Percentiles rank a stretch among this genome's conserved stretches.
These are phyloP conservation scores for Anguilla obscura DNA, from an alignment of 2,797 vertebrate genomes.

Conservation along the genomic window DNA sequence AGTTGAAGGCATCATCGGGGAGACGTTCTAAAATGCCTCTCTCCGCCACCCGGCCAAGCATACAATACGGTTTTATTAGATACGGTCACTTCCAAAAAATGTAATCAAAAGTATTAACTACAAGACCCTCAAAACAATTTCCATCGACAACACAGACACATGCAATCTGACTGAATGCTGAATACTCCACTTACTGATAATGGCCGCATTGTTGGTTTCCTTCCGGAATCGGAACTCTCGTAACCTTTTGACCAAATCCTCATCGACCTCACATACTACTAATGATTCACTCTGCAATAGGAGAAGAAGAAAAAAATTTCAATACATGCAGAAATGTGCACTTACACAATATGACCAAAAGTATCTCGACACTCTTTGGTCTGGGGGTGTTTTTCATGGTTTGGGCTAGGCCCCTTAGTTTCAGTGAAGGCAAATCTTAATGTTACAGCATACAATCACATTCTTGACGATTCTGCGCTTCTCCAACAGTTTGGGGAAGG, in stretches of 20 bases:
- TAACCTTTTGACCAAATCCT: slow-evolving; percentile 72
- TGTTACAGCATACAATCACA: too few relatives aligned
- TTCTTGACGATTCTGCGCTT: too few relatives aligned
- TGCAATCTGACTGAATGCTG: background rate
- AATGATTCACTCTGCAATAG: slow-evolving; percentile 71
- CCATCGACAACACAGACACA: background rate
- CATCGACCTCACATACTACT: slow-evolving; percentile 77
- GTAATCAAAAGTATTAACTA: background rate
- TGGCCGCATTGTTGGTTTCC: slow-evolving; percentile 77
- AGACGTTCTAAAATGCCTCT: background rate
- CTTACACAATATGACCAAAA: background rate
- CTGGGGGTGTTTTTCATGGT: too few relatives aligned
- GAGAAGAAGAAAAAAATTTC: background rate
- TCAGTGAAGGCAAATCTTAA: too few relatives aligned
- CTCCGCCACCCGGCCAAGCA: background rate
- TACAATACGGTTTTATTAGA: too few relatives aligned
- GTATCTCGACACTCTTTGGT: too few relatives aligned
- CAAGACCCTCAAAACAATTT: background rate
- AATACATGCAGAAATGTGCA: background rate
- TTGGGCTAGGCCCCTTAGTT: too few relatives aligned
- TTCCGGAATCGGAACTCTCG: slow-evolving; percentile 76
- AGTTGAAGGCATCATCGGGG: background rate
- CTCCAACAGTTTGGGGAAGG: too few relatives aligned
- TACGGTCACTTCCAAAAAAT: too few relatives aligned
- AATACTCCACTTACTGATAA: slow-evolving; percentile 71